These are phyloP conservation scores for Drosophila auraria DNA, from an alignment of 1,140 invertebrate species.

Conservation along the genomic window DNA sequence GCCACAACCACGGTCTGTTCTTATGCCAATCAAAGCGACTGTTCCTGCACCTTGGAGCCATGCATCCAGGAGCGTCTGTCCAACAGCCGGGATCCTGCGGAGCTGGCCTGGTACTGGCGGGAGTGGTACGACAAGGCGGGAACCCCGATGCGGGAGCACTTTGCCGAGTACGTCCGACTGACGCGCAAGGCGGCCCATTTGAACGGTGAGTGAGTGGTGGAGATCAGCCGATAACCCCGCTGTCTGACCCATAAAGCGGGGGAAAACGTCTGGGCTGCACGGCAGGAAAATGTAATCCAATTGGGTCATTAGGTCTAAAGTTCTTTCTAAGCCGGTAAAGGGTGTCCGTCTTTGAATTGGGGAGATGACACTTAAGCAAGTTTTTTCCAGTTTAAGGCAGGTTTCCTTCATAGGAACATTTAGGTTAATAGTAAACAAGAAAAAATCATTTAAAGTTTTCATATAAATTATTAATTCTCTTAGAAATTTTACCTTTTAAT, in stretches of 20 bases:
- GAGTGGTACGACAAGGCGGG: slow-evolving; percentile 91
- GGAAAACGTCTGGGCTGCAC: slow-evolving; percentile 6
- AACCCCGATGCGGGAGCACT: slow-evolving; percentile 89
- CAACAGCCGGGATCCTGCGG: slow-evolving; percentile 89
- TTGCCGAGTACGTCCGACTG: slow-evolving; percentile 90
- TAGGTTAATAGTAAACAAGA: neutral
- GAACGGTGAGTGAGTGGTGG: slow-evolving; percentile 88
- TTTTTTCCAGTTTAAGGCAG: neutral
- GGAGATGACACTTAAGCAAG: neutral
- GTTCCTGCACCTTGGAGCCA: slow-evolving; percentile 92
- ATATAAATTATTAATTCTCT: neutral
- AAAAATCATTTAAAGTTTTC: neutral
- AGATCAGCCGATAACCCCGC: slow-evolving; percentile 17
- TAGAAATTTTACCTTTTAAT: neutral
- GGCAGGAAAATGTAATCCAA: slow-evolving; percentile 1
- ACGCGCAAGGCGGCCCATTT: slow-evolving; percentile 92
- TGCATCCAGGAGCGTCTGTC: slow-evolving; percentile 90
- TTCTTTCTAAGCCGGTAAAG: neutral
- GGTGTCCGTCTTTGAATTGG: neutral
- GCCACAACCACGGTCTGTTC: slow-evolving; percentile 92
- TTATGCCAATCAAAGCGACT: slow-evolving; percentile 89
- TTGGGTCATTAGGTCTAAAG: neutral
- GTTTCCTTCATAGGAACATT: neutral
- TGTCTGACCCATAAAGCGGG: slow-evolving; percentile 7
- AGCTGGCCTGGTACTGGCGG: slow-evolving; percentile 91